Conservation (phyloP, 2,113 vertebrate genomes). For the Gymnobelideus leadbeateri region DNA sequence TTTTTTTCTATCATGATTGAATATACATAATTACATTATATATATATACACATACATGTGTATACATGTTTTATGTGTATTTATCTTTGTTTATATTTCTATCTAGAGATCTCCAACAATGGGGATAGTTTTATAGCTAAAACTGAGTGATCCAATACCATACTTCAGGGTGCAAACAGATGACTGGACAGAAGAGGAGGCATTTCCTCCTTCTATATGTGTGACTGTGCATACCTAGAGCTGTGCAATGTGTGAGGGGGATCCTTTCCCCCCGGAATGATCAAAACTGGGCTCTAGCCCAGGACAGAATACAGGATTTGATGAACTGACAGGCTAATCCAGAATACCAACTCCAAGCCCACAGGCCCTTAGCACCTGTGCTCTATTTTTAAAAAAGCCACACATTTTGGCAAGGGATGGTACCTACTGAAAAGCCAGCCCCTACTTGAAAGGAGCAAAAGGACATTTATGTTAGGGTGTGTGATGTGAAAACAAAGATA, state of each 20-base stretch:
- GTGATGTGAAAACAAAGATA: constrained; percentile 37
- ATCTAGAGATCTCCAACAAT: neutral
- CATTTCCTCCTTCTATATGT: constrained; percentile 31
- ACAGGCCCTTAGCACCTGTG: constrained; percentile 32
- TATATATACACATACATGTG: neutral
- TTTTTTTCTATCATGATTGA: no score
- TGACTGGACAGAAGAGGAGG: constrained; percentile 10
- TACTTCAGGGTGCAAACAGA: constrained; percentile 3
- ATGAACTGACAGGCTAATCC: constrained; percentile 40
- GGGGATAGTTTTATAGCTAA: neutral
- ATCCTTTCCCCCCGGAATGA: neutral
- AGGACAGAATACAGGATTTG: neutral
- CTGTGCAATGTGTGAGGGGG: neutral
- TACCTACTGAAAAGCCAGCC: neutral
- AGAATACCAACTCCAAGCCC: constrained; percentile 16
- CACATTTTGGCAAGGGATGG: neutral
- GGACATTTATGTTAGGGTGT: constrained; percentile 20
- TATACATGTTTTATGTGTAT: neutral
- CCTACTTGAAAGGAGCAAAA: constrained; percentile 4
- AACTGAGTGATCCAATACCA: neutral
- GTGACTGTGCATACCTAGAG: constrained; percentile 22
- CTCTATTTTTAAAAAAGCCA: constrained; percentile 50
- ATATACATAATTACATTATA: neutral
- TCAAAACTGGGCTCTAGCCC: constrained; percentile 3
- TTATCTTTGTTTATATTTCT: no score